phyloP scores from a whole-genome alignment of 1,140 invertebrate genomes.

The Platyscapa corneri region DNA sequence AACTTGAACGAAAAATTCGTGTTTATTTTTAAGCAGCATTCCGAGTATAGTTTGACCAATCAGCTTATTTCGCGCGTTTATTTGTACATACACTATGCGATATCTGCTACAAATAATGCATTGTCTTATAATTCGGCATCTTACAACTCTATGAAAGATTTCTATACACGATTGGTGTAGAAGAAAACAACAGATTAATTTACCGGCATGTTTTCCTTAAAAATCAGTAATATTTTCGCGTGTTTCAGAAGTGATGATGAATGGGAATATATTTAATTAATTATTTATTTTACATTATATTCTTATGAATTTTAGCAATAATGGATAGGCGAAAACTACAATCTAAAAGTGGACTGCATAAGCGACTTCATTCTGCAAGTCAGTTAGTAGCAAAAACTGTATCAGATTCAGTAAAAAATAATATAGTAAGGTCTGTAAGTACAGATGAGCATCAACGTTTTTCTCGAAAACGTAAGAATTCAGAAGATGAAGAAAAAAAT shows the following conservation, averaged over 20 bases:
- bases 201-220: too few relatives aligned
- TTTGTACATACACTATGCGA: too few relatives aligned
- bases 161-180: too few relatives aligned
- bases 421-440: constrained; percentile 17
- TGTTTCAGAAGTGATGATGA: not conserved
- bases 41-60: too few relatives aligned
- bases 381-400: constrained; percentile 7
- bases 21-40: too few relatives aligned
- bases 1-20: too few relatives aligned
- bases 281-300: not conserved
- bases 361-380: constrained; percentile 25
- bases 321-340: constrained; percentile 51
- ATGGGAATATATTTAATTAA: too few relatives aligned
- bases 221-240: not conserved
- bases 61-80: too few relatives aligned
- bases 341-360: constrained; percentile 26
- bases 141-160: too few relatives aligned
- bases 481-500: constrained; percentile 4
- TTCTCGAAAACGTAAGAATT: constrained; percentile 45
- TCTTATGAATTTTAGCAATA: not conserved
- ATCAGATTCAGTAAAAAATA: not conserved
- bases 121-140: too few relatives aligned
- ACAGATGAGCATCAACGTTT: not conserved
- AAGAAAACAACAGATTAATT: too few relatives aligned
- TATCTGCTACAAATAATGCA: too few relatives aligned